A percentile compares a stretch with the other conserved stretches of the same genome.
These are phyloP conservation scores for Oxyscelio sp. DNA, from an alignment of 2,888 invertebrate genomes.

Conservation along the genomic window DNA sequence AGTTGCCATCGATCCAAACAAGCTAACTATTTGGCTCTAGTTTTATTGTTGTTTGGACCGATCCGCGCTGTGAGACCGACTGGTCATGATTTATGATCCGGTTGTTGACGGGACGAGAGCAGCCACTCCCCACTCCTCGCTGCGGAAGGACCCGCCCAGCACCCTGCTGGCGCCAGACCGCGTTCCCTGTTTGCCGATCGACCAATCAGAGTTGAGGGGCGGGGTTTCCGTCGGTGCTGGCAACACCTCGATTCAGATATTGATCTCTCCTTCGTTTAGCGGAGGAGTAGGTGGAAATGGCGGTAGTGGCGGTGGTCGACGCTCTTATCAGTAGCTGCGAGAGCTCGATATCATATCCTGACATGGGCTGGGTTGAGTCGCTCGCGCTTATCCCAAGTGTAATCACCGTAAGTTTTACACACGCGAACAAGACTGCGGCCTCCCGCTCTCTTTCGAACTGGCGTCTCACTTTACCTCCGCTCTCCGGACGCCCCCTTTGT, in stretches of 20 bases:
- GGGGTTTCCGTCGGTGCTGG: conserved; percentile 52
- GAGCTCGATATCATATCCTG: conserved; percentile 82
- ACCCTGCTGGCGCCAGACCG: conserved; percentile 54
- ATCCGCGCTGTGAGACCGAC: conserved; percentile 85
- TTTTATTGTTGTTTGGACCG: conserved; percentile 78
- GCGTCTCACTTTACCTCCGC: conserved; percentile 11
- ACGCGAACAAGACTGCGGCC: conserved; percentile 56
- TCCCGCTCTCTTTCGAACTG: conserved; percentile 34
- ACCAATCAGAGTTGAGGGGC: conserved; percentile 48
- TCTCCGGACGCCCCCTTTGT: conserved; percentile 15
- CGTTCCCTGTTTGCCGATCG: conserved; percentile 54
- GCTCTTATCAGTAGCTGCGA: conserved; percentile 75
- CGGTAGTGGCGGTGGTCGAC: conserved; percentile 64
- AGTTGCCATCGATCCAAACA: conserved; percentile 65
- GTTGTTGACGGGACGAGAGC: conserved; percentile 77
- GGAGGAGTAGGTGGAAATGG: conserved; percentile 72
- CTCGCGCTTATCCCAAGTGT: conserved; percentile 67
- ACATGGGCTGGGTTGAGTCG: conserved; percentile 69
- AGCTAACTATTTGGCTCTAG: conserved; percentile 59
- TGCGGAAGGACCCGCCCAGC: conserved; percentile 70
- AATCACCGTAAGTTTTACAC: conserved; percentile 73
- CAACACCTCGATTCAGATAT: conserved; percentile 85
- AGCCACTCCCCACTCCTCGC: conserved; percentile 66
- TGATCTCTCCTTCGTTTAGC: conserved; percentile 83
- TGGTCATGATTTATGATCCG: conserved; percentile 87